Evolutionary conservation across 2,888 invertebrate genomes (phyloP).

Genomic region (Diplolepis rosae): DNA sequence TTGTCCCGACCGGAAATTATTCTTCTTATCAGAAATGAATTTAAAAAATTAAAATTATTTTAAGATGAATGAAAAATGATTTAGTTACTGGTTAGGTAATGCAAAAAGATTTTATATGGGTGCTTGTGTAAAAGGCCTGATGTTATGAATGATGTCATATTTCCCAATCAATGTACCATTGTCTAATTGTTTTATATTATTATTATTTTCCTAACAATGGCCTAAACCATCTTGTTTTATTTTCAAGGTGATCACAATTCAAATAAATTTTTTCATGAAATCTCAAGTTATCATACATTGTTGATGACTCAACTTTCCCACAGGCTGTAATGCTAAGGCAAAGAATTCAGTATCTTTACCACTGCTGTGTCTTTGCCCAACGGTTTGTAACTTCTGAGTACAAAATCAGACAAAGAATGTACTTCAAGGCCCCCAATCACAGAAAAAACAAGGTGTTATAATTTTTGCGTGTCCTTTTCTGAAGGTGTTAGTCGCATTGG

Average conservation of each 20-base stretch:
- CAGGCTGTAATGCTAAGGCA: neutral
- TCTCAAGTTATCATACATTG: slow-evolving; percentile 13
- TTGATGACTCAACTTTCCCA: neutral
- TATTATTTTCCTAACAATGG: neutral
- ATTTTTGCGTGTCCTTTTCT: no score
- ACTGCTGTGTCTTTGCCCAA: neutral
- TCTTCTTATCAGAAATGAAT: slow-evolving; percentile 10
- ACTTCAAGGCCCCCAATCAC: neutral
- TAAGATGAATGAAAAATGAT: no score
- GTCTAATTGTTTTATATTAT: neutral
- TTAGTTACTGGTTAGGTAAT: no score
- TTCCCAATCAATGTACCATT: no score
- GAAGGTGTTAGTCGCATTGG: no score
- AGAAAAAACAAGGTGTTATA: neutral
- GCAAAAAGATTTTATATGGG: no score
- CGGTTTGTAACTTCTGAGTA: slow-evolving; percentile 8
- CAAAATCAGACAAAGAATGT: neutral
- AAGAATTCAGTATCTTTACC: neutral
- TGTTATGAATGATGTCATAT: no score
- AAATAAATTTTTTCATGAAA: slow-evolving; percentile 15
- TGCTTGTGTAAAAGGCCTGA: no score
- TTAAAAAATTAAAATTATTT: neutral
- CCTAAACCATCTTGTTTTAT: neutral
- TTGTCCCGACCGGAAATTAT: slow-evolving; percentile 34
- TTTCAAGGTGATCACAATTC: neutral